Conservation (phyloP, 2,113 vertebrate genomes). For the Apus apus region DNA sequence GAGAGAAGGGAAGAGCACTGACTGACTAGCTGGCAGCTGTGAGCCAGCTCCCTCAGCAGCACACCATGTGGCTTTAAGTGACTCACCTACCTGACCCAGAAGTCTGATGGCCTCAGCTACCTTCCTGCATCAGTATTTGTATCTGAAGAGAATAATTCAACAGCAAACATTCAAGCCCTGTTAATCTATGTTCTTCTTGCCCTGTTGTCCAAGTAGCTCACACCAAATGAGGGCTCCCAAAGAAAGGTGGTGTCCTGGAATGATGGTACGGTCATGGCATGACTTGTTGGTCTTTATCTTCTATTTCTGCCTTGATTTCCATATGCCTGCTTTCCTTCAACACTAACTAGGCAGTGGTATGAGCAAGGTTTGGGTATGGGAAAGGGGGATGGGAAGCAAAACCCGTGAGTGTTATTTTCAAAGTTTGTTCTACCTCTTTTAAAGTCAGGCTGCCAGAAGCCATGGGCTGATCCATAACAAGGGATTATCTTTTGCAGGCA, state of each 20-base stretch:
- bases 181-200: neutral
- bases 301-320: neutral
- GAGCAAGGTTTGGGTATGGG: neutral
- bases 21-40: slow-evolving; percentile 10
- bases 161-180: neutral
- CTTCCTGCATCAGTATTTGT: neutral
- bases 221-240: neutral
- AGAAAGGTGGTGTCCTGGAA: neutral
- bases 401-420: neutral
- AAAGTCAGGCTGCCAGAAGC: slow-evolving; percentile 37
- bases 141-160: neutral
- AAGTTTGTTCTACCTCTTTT: slow-evolving; percentile 11
- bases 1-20: neutral
- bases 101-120: neutral
- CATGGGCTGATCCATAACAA: neutral
- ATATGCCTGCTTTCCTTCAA: neutral
- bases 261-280: neutral
- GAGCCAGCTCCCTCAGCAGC: neutral
- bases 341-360: neutral
- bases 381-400: neutral
- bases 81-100: neutral
- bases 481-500: slow-evolving; percentile 21
- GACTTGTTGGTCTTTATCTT: neutral
- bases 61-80: neutral
- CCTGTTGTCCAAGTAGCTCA: neutral